Evolutionary conservation across 1,140 invertebrate species (phyloP).

Genomic region (Pseudomyrmex concolor): DNA sequence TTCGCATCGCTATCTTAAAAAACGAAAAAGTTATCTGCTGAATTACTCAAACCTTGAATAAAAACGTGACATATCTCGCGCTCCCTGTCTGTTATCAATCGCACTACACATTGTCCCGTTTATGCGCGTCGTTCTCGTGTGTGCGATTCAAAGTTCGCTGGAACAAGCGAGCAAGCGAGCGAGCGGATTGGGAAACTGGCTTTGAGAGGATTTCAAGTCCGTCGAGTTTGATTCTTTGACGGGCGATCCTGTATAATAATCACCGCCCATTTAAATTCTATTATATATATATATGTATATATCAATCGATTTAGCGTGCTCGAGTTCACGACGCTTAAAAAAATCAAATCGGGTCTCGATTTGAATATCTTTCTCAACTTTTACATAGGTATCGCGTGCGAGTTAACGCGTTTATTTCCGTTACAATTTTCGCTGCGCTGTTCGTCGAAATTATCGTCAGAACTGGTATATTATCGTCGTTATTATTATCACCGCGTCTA

Average conservation of each 20-base stretch:
- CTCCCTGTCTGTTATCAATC: conserved; percentile 5
- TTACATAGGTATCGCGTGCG: not conserved
- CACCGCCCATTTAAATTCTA: conserved; percentile 29
- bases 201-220: conserved; percentile 34
- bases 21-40: not conserved
- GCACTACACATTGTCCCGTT: conserved; percentile 17
- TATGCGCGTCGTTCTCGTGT: not conserved
- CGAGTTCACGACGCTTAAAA: not conserved
- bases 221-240: conserved; percentile 13
- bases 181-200: conserved; percentile 26
- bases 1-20: not conserved
- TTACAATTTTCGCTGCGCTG: not conserved
- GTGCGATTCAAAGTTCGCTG: conserved; percentile 4
- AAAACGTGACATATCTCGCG: not conserved
- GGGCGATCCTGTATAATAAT: not conserved
- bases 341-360: conserved; percentile 8
- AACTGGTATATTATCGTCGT: not conserved
- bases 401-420: conserved; percentile 16
- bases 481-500: not conserved
- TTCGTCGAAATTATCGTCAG: not conserved
- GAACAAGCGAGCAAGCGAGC: not conserved
- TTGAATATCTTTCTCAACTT: conserved; percentile 40
- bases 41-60: not conserved
- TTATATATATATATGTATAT: not conserved
- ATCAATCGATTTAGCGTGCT: not conserved